phyloP scores from a whole-genome alignment of 1,140 invertebrate species.

The Maniola jurtina region DNA sequence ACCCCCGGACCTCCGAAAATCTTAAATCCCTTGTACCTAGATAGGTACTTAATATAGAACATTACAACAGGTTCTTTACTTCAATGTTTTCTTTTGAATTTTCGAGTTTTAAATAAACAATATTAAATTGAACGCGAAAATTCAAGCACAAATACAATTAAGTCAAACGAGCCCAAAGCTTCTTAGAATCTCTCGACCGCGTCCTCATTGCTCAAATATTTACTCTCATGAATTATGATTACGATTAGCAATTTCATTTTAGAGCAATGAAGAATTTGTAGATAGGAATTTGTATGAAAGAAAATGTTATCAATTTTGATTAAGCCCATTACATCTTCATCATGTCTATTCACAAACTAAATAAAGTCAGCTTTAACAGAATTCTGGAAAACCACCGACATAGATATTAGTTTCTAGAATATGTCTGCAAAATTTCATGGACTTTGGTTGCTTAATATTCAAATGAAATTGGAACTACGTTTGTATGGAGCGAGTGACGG shows the following conservation, averaged over 20 bases:
- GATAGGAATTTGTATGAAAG: neutral
- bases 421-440: too few relatives aligned
- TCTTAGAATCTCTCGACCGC: neutral
- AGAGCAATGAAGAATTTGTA: neutral
- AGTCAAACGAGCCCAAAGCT: neutral
- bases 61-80: too few relatives aligned
- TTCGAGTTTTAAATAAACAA: neutral
- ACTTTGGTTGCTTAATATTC: too few relatives aligned
- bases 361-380: too few relatives aligned
- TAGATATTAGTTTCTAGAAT: too few relatives aligned
- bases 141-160: conserved; percentile 5
- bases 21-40: too few relatives aligned
- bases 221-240: conserved; percentile 6
- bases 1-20: too few relatives aligned
- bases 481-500: too few relatives aligned
- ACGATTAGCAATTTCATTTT: neutral
- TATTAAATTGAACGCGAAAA: neutral
- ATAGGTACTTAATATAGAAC: too few relatives aligned
- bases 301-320: neutral
- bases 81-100: too few relatives aligned
- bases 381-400: too few relatives aligned
- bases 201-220: neutral
- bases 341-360: neutral
- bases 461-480: too few relatives aligned
- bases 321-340: neutral